Evolutionary conservation across 2,797 vertebrate species (phyloP), one percentile per base, ranked within the genome.

Genomic region (Rhinichthys osculus): DNA sequence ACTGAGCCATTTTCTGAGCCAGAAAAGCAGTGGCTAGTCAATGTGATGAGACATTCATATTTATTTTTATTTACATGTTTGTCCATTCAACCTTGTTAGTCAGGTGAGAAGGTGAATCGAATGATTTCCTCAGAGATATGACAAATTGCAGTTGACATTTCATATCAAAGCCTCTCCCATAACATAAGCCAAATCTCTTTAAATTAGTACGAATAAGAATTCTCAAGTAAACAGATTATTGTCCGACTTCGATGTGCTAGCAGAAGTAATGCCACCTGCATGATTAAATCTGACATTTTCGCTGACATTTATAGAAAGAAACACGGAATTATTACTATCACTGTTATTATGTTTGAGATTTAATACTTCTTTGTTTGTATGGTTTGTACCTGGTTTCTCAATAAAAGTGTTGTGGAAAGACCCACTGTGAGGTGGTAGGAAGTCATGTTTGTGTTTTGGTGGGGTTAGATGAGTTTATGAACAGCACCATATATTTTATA

Each of bases 201-300:
- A 85, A 85, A 85, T 72, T 62, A 78, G 84, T 64, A 79, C 67
- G 30, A 13, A 64, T 16, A 85, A 80, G 69, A 80, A 74, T 85
- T 74, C 69, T 64, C 69, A 47, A 81, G 69, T 85, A 85, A 85
- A 85, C 78, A 85, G 84, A 85, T 80, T 85, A 81, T 66, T 66
- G 83, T 78, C 76, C 13, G 14, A 71, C 66, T 8, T 64, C 73
- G 1, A 44, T 23, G 11, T 54, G 72, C 82, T 42, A 54, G 72
- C 67, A 62, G 77, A 80, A 62, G 77, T 71, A 52, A 59, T 79
- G 83, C 52, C 83, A 85, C 83, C 77, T 52, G 78, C 57, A 2
- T 81, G 78, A 85, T 85, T 85, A 85, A 73, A 80, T 64, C 78
- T 85, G 84, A 74, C 78, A 85, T 85, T 85, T 80, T 66, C 35